These are phyloP conservation scores for Kryphioiulus occultus DNA, from an alignment of 2,888 invertebrate species.

Conservation along the genomic window DNA sequence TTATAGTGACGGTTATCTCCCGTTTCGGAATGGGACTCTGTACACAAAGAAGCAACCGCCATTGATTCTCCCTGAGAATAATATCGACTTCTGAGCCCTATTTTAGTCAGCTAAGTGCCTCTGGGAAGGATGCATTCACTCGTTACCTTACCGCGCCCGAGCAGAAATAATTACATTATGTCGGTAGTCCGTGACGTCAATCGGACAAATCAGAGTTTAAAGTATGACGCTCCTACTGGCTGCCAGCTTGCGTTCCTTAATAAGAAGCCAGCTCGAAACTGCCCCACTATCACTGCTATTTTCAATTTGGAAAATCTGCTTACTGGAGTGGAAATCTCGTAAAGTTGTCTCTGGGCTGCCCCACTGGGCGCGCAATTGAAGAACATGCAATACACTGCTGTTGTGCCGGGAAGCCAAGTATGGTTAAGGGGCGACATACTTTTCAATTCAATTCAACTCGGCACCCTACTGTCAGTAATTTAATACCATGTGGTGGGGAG, in stretches of 20 bases:
- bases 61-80: not conserved
- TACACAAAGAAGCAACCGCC: not conserved
- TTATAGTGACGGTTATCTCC: not conserved
- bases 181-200: constrained; percentile 1
- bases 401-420: not conserved
- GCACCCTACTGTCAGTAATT: too few species aligned
- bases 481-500: too few species aligned
- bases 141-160: not conserved
- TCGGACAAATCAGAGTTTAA: constrained; percentile 25
- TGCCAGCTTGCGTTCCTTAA: not conserved
- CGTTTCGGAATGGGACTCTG: not conserved
- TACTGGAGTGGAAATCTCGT: not conserved
- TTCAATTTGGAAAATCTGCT: constrained; percentile 14
- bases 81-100: constrained; percentile 29
- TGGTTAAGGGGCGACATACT: not conserved
- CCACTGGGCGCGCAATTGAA: not conserved
- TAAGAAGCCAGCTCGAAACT: not conserved
- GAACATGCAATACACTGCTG: not conserved
- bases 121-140: not conserved
- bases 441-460: too few species aligned
- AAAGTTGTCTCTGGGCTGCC: not conserved
- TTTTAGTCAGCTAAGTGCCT: not conserved
- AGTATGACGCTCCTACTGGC: not conserved
- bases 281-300: not conserved
- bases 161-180: constrained; percentile 26